Evolutionary conservation across 2,888 invertebrate species (phyloP).

Genomic region (Parnassius orleans): DNA sequence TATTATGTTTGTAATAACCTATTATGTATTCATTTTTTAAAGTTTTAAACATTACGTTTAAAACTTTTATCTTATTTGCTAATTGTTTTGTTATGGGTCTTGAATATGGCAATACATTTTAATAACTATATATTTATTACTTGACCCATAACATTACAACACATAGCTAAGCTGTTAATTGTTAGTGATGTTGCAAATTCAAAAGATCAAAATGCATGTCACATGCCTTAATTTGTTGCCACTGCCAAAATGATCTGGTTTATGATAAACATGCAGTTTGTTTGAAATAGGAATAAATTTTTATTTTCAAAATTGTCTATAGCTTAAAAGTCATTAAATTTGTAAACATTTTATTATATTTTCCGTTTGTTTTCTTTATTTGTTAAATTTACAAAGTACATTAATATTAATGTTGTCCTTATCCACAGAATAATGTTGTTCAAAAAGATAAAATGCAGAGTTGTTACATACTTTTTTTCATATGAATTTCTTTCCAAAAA

Average conservation of each 20-base stretch:
- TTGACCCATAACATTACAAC: too few relatives aligned
- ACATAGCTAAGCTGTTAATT: neutral
- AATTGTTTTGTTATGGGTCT: too few relatives aligned
- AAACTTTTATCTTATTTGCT: too few relatives aligned
- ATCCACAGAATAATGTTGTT: conserved; percentile 7
- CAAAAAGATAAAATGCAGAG: conserved; percentile 10
- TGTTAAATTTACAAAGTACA: conserved; percentile 2
- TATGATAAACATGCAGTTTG: conserved; percentile 16
- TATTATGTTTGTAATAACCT: too few relatives aligned
- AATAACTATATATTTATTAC: too few relatives aligned
- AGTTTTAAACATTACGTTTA: too few relatives aligned
- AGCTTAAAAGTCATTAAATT: too few relatives aligned
- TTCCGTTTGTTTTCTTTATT: neutral
- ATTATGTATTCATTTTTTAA: too few relatives aligned
- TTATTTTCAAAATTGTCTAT: conserved; percentile 5
- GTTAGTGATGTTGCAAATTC: conserved; percentile 9
- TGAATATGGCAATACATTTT: too few relatives aligned
- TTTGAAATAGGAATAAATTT: neutral
- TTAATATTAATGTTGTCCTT: neutral
- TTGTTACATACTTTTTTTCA: neutral
- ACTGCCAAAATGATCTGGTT: conserved; percentile 23
- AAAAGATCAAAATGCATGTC: conserved; percentile 16
- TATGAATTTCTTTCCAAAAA: too few relatives aligned
- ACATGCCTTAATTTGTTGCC: conserved; percentile 7
- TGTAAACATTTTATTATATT: neutral